These are phyloP conservation scores for Charanyca ferruginea DNA, from an alignment of 2,888 invertebrate species.

Conservation along the genomic window DNA sequence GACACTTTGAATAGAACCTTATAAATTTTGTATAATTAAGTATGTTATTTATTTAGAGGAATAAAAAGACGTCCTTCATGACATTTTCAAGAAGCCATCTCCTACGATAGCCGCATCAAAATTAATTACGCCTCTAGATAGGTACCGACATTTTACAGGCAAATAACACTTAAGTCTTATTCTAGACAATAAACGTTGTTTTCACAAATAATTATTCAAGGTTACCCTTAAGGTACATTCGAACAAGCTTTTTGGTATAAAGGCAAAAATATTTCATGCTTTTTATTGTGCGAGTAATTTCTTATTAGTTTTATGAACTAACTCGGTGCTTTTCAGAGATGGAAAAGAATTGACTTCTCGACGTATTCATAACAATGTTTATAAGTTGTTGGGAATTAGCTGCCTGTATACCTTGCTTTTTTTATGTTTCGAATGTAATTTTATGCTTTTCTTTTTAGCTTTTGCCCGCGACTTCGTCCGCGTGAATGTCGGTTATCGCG, in stretches of 20 bases:
- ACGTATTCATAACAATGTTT: not conserved
- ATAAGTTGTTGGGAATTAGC: not conserved
- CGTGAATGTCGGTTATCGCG: too few relatives aligned
- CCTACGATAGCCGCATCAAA: not conserved
- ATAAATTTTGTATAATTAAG: too few relatives aligned
- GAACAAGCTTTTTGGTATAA: not conserved
- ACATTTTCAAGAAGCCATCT: not conserved
- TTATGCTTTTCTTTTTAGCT: too few relatives aligned
- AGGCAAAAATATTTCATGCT: not conserved
- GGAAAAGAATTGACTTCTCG: not conserved
- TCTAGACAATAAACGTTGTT: slow-evolving; percentile 4
- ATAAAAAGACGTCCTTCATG: not conserved
- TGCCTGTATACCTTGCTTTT: too few relatives aligned
- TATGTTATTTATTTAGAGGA: not conserved
- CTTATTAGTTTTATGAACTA: not conserved
- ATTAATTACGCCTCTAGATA: slow-evolving; percentile 2
- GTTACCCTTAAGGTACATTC: slow-evolving; percentile 10
- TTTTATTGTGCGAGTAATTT: not conserved
- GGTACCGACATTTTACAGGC: not conserved
- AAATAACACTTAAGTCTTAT: slow-evolving; percentile 6
- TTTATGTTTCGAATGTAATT: too few relatives aligned
- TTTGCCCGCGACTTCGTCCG: too few relatives aligned
- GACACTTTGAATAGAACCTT: not conserved
- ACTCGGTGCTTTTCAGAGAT: not conserved
- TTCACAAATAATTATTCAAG: slow-evolving; percentile 16